phyloP scores from a whole-genome alignment of 2,888 invertebrate species.

The Eretmocerus hayati region DNA sequence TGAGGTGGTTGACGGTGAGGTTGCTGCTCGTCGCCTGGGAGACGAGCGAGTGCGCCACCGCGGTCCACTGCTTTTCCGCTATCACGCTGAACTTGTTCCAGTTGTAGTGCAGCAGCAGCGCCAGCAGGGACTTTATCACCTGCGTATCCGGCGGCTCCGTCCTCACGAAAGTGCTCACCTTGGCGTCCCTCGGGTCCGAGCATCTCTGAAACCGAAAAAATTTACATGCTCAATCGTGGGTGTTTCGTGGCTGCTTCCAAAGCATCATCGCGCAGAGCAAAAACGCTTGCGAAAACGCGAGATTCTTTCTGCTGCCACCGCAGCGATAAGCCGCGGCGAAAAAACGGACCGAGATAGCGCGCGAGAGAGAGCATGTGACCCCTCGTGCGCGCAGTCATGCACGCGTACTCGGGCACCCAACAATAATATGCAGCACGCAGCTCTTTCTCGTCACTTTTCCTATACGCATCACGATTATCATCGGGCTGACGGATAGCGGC shows the following conservation, averaged over 20 bases:
- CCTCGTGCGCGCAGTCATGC: not conserved
- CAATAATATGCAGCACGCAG: no score
- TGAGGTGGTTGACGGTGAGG: conserved; percentile 77
- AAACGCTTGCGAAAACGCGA: not conserved
- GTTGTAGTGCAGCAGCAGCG: conserved; percentile 80
- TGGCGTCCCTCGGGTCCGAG: conserved; percentile 82
- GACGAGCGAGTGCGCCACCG: conserved; percentile 74
- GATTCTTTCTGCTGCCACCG: no score
- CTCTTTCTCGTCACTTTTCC: no score
- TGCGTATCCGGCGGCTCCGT: conserved; percentile 92
- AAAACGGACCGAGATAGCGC: no score
- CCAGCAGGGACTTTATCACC: conserved; percentile 91
- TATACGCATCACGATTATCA: no score
- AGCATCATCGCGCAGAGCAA: no score
- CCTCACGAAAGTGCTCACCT: conserved; percentile 83
- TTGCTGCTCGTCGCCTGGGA: conserved; percentile 68
- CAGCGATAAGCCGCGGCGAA: no score
- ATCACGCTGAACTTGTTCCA: conserved; percentile 93
- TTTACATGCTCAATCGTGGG: no score
- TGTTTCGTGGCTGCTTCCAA: no score
- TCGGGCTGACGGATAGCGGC: no score
- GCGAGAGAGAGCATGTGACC: not conserved
- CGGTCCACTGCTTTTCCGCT: conserved; percentile 72
- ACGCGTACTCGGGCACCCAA: no score
- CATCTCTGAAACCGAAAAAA: conserved; percentile 66